phyloP scores from a whole-genome alignment of 1,140 invertebrate species.

The Gryon sp. region DNA sequence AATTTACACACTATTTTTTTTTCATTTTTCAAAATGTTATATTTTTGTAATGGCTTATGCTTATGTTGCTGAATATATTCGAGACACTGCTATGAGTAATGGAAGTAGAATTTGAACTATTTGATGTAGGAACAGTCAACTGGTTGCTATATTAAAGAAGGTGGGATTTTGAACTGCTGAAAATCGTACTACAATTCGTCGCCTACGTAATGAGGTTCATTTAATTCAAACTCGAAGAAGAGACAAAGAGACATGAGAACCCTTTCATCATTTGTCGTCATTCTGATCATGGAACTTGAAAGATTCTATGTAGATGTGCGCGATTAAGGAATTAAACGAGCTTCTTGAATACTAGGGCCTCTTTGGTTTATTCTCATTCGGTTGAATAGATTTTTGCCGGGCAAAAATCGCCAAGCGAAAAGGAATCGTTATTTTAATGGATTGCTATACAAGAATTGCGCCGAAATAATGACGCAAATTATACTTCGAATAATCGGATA shows the following conservation, averaged over 20 bases:
- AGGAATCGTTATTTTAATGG: slow-evolving; percentile 39
- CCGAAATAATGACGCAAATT: slow-evolving; percentile 42
- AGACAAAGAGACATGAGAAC: slow-evolving; percentile 59
- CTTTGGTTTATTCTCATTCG: slow-evolving; percentile 54
- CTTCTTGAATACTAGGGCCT: slow-evolving; percentile 36
- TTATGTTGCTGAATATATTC: background rate
- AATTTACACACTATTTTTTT: too few relatives aligned
- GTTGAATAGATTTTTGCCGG: slow-evolving; percentile 46
- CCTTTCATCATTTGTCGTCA: slow-evolving; percentile 59
- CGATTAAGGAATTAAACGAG: slow-evolving; percentile 59
- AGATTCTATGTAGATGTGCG: slow-evolving; percentile 59
- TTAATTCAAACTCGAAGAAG: slow-evolving; percentile 55
- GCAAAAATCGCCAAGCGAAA: slow-evolving; percentile 28
- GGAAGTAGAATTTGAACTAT: slow-evolving; percentile 26
- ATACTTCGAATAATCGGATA: slow-evolving; percentile 21
- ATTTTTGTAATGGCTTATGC: too few relatives aligned
- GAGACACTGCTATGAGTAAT: slow-evolving; percentile 7
- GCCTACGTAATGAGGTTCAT: slow-evolving; percentile 60
- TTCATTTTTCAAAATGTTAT: too few relatives aligned
- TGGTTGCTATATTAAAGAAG: slow-evolving; percentile 34
- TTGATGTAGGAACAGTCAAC: slow-evolving; percentile 34
- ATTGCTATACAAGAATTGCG: slow-evolving; percentile 7
- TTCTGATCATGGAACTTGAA: slow-evolving; percentile 50
- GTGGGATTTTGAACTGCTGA: slow-evolving; percentile 19
- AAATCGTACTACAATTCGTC: slow-evolving; percentile 53